phyloP scores from a whole-genome alignment of 2,888 invertebrate genomes.

The Toxonevra muliebris region DNA sequence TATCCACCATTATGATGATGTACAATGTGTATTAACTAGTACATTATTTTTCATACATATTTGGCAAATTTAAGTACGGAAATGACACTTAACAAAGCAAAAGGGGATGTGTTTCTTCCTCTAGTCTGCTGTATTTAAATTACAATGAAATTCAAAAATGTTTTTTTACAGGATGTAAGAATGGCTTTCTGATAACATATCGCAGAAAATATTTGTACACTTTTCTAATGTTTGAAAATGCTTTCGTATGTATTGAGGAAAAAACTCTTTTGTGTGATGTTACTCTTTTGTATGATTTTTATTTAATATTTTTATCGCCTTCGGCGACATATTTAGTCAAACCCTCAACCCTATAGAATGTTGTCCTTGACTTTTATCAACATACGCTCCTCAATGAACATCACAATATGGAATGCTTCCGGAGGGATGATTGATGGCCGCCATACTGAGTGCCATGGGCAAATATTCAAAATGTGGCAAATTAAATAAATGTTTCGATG shows the following conservation, averaged over 20 bases:
- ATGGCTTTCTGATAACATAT: constrained; percentile 54
- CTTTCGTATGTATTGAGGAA: not conserved
- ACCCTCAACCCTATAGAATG: not conserved
- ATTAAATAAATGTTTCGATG: constrained; percentile 9
- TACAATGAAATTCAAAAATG: constrained; percentile 5
- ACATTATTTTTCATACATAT: not conserved
- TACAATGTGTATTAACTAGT: not conserved
- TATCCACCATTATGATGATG: not conserved
- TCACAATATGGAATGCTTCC: constrained; percentile 33
- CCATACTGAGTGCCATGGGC: constrained; percentile 11
- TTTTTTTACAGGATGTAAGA: constrained; percentile 50
- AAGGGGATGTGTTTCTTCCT: no score
- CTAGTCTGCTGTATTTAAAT: not conserved
- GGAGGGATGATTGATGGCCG: constrained; percentile 39
- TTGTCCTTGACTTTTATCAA: constrained; percentile 20
- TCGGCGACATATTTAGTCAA: constrained; percentile 7
- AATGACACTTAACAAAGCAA: not conserved
- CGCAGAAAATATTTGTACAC: not conserved
- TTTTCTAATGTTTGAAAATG: not conserved
- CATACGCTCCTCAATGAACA: constrained; percentile 15
- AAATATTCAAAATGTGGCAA: constrained; percentile 15
- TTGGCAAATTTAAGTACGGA: not conserved
- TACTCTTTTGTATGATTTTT: constrained; percentile 5
- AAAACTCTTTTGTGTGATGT: not conserved
- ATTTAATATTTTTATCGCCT: constrained; percentile 23